These are phyloP conservation scores for Rattus rattus DNA, from an alignment of 2,113 vertebrate species.

Conservation along the genomic window DNA sequence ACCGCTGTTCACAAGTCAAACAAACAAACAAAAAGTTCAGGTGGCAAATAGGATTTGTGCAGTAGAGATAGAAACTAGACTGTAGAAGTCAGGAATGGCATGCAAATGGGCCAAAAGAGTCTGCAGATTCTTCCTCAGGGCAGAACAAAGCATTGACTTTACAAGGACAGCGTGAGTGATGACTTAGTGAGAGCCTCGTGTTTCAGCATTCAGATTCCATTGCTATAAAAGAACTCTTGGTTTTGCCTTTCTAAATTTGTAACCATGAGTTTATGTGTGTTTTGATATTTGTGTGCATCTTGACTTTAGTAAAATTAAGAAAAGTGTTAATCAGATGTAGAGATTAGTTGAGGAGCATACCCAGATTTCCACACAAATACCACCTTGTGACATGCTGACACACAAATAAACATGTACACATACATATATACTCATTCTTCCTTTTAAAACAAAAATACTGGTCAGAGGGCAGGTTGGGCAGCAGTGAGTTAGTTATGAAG, in stretches of 20 bases:
- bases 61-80: background rate
- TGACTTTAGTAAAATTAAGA: constrained; percentile 39
- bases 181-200: background rate
- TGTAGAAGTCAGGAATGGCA: background rate
- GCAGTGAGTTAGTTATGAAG: constrained; percentile 5
- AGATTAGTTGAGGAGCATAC: background rate
- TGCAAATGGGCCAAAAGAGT: background rate
- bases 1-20: background rate
- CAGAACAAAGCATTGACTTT: background rate
- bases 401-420: background rate
- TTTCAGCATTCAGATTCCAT: background rate
- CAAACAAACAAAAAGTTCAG: background rate
- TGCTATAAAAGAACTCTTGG: background rate
- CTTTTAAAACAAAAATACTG: background rate
- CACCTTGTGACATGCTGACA: background rate
- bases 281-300: constrained; percentile 22
- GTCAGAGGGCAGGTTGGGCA: background rate
- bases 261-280: background rate
- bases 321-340: background rate
- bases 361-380: background rate
- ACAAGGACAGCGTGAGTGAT: background rate
- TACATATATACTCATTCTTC: background rate
- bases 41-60: background rate
- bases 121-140: background rate
- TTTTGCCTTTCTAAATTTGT: constrained; percentile 54